phyloP scores from a whole-genome alignment of 2,113 vertebrate species.

The Platycercus adscitus region DNA sequence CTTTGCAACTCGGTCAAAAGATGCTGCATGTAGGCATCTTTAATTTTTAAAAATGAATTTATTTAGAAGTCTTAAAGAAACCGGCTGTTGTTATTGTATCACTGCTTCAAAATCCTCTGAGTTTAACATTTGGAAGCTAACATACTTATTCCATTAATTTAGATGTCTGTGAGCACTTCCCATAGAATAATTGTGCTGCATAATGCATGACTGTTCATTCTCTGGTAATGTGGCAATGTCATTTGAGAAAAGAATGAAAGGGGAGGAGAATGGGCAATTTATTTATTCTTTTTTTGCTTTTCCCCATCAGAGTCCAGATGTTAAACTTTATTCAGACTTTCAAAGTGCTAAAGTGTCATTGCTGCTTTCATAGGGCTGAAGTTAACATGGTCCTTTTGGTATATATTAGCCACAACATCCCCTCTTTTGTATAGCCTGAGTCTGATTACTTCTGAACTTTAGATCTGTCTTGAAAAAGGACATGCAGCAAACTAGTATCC shows the following conservation, averaged over 20 bases:
- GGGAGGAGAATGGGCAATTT: neutral
- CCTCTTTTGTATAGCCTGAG: neutral
- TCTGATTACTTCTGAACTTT: neutral
- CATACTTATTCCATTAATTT: conserved; percentile 52
- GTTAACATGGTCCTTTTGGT: neutral
- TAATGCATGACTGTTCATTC: conserved; percentile 5
- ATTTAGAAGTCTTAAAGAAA: conserved; percentile 34
- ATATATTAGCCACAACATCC: neutral
- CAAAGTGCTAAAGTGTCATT: neutral
- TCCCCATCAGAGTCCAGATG: neutral
- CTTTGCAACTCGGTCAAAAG: neutral
- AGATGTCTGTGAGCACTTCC: conserved; percentile 13
- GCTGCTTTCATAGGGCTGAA: neutral
- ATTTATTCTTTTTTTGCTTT: neutral
- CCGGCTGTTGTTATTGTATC: conserved; percentile 16
- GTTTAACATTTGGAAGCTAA: conserved; percentile 33
- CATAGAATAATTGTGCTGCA: conserved; percentile 13
- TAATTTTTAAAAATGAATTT: conserved; percentile 27
- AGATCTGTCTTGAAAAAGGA: neutral
- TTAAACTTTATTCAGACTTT: neutral
- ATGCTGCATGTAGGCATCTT: conserved; percentile 13
- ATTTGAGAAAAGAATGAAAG: neutral
- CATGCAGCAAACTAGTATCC: neutral
- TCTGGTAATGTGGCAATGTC: neutral
- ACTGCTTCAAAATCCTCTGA: conserved; percentile 22